Percentiles rank a stretch among this genome's conserved stretches.
These are phyloP conservation scores for Panorpa germanica DNA, from an alignment of 2,888 invertebrate genomes.

Conservation along the genomic window DNA sequence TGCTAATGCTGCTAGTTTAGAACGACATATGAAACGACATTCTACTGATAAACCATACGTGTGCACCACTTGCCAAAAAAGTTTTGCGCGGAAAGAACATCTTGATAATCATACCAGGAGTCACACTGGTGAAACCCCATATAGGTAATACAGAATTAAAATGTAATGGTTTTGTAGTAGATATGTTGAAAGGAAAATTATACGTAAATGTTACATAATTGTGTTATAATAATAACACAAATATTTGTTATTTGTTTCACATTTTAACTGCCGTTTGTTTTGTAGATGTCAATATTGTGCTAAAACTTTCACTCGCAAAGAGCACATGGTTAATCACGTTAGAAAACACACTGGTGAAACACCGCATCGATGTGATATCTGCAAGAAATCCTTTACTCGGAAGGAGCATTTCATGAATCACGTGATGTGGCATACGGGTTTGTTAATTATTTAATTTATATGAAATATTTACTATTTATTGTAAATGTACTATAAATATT, in stretches of 20 bases:
- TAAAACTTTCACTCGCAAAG: conserved; percentile 59
- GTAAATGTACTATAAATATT: conserved; percentile 5
- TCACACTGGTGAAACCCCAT: conserved; percentile 70
- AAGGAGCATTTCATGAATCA: conserved; percentile 76
- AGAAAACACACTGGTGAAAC: conserved; percentile 76
- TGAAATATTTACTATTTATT: conserved; percentile 13
- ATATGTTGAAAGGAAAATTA: neutral
- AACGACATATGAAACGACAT: conserved; percentile 63
- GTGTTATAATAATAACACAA: conserved; percentile 3
- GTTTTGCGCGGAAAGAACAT: conserved; percentile 74
- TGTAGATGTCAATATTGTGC: conserved; percentile 48
- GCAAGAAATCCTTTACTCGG: conserved; percentile 72
- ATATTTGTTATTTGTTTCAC: conserved; percentile 6
- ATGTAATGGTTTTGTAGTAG: neutral
- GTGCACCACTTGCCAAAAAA: conserved; percentile 70
- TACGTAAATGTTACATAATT: conserved; percentile 1
- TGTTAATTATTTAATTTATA: too few relatives aligned
- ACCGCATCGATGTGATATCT: conserved; percentile 70
- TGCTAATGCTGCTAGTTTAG: conserved; percentile 47
- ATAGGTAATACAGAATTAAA: conserved; percentile 26
- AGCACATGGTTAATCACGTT: conserved; percentile 62
- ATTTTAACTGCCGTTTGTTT: conserved; percentile 4
- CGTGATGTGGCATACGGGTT: conserved; percentile 49
- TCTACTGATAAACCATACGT: conserved; percentile 72
- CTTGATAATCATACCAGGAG: conserved; percentile 68